Base-by-base conservation (phyloP, 1,140 invertebrate species). In the Mylabris phalerata region DNA sequence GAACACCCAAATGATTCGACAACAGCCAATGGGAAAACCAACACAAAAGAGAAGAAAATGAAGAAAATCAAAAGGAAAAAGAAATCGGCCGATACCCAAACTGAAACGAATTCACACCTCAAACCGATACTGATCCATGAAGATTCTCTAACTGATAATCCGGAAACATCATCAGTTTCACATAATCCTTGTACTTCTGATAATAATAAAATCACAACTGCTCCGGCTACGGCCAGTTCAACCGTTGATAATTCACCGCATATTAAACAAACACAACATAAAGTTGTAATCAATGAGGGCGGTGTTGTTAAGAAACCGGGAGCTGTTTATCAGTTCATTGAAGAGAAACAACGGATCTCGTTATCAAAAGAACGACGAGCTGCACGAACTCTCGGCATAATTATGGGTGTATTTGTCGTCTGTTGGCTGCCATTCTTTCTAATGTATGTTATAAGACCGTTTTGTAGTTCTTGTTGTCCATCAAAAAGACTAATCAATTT, bases 391-490 rank as follows among this genome's bases (percentile, higher is more conserved):
- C 78, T 97, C 1, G 93, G 93, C 11, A 92, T 96, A 47, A 94
- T 96, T 48, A 93, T 93, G 90, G 92, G 91, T 3, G 92, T 96
- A 1, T 93, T 98, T 74, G 92, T 98, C 40, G 85, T 98, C 1
- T 98, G 94, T 71, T 98, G 96, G 93, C 77, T 98, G 57, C 95
- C 95, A 2, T 98, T 98, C 75, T 95, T 98, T 71, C 83, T 96
- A 7, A 89, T 95, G 81, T 98, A 98, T 75, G 86, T 98, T 40
- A 92, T 94, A 51, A 79, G 90, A 51, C 91, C 92, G 1, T 94
- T 93, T 70, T 95, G 92, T 72, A 75, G 81, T 1, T 79, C 77
- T 45, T 92, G 89, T 70, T 88, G 88, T 70, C 86, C 89, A 9
- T 90, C 88, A 4, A 82, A 85, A 41, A 84, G 86, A 67, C 77